These are phyloP conservation scores for Candoia aspera DNA, from an alignment of 2,113 vertebrate species.

Conservation along the genomic window DNA sequence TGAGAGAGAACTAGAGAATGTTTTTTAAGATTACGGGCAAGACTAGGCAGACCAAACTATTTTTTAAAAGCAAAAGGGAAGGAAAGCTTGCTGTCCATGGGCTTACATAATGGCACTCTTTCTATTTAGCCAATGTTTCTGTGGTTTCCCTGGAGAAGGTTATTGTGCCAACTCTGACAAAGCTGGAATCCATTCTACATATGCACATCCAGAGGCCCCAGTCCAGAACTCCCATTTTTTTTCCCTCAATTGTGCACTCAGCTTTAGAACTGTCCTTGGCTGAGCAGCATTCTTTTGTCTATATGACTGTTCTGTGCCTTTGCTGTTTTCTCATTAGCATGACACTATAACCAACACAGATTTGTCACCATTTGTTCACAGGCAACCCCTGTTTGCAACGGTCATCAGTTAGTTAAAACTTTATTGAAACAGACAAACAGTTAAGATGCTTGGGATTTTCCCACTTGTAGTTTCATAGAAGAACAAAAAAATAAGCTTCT, in stretches of 20 bases:
- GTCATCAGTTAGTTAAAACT: slow-evolving; percentile 11
- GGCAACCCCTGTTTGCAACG: slow-evolving; percentile 23
- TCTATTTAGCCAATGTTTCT: slow-evolving; percentile 53
- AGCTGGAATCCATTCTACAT: slow-evolving; percentile 27
- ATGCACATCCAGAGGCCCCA: neutral
- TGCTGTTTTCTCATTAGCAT: neutral
- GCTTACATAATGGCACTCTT: slow-evolving; percentile 28
- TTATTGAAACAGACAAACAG: slow-evolving; percentile 40
- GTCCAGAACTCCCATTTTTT: slow-evolving; percentile 15
- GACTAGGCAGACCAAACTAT: neutral
- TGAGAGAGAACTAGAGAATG: neutral
- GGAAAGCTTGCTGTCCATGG: neutral
- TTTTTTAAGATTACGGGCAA: slow-evolving; percentile 6
- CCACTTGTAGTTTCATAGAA: slow-evolving; percentile 45
- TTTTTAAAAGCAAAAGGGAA: neutral
- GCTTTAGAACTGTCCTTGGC: slow-evolving; percentile 2
- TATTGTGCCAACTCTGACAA: slow-evolving; percentile 35
- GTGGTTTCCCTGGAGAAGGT: neutral
- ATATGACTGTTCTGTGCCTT: neutral
- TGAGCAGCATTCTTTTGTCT: accelerated
- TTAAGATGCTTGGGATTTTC: slow-evolving; percentile 53
- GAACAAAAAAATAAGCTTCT: slow-evolving; percentile 34
- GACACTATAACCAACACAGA: accelerated
- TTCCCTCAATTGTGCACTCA: slow-evolving; percentile 9
- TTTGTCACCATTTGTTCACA: slow-evolving; percentile 39